Evolutionary conservation across 2,797 vertebrate species (phyloP), one percentile per base, ranked within the genome.

Genomic region (Schizothorax lantsangensis): DNA sequence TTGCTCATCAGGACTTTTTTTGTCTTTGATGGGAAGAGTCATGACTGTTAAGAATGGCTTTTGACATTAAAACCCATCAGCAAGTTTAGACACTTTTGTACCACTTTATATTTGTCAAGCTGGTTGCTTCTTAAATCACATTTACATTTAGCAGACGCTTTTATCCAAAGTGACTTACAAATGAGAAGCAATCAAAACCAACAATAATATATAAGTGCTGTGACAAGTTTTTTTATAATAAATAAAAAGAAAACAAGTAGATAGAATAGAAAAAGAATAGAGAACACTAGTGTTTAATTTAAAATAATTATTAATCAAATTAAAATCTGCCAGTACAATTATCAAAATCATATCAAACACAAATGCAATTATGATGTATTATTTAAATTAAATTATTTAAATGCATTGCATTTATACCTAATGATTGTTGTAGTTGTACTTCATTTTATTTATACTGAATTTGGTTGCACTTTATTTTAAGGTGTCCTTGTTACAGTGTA

Each of bases 1-100:
- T 90, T 88, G 80, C 88, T 90, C 88, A 90, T 88, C 71, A 8
- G 89, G 89, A 87, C 49, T 71, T 90, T 89, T 79, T 79, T 73
- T 14, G 14, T 80, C 54, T 73, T 45, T 57, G 54, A 86, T 49
- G 17, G 30, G 43, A 21, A 84, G 43, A 78, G 40, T 6, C 52
- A 47, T 88, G 86, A 86, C 86, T 83, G 33, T 78, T 69, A 79
- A 79, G 23, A 54, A 82, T 54, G 6, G 47, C 12, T 33, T 9
- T 49, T 84, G 71, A 74, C 54, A 47, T 84, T 64, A 17, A 72
- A 64, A 64, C 19, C 26, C 12, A 66, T 84, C 43, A 26, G 57
- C 47, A 8, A 11, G 15, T 38, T 38, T 14, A 38, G 14, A 57
- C 30, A 49, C 19, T 36, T 23, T 81, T 79, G 49, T 43, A 15